Evolutionary conservation across 2,888 invertebrate species (phyloP), one percentile per base, ranked within the genome.

Genomic region (Zaprionus obscuricornis): DNA sequence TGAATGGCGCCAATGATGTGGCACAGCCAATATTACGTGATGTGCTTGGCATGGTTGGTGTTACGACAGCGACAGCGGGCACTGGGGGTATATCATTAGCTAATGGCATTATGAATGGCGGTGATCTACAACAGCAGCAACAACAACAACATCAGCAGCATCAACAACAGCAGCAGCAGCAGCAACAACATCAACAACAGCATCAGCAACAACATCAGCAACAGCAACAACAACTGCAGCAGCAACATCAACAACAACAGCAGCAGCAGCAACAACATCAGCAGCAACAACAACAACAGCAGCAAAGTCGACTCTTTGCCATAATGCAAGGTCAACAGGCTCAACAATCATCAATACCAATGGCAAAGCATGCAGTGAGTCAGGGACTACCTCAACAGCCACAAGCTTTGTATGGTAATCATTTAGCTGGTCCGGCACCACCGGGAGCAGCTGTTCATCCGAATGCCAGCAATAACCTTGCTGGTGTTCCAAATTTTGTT

Each of bases 11-110:
- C 33, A 89, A 89, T 46, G 89, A 89, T 36, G 88, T 90, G 22
- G 87, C 89, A 2, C 90, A 90, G 59, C 90, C 90, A 3, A 89
- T 90, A 34, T 66, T 90, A 4, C 79, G 90, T 2, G 90, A 90
- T 71, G 76, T 90, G 7, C 74, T 90, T 22, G 90, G 89, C 24
- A 89, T 89, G 77, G 89, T 88, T 10, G 87, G 88, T 1, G 76
- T 27, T 37, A 64, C n/a, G 20, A 47, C 81, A n/a, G 49, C 66
- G 0, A 34, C 59, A 0, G 14, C 46, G 0, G 62, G 60, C n/a
- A 17, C 26, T 39, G 68, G 46, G 10, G 64, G 65, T n/a, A 65
- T 70, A 6, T 57, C 70, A 0, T 43, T 81, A 1, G 26, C 58
- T 14, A 78, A 78, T 71, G 70, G 73, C 52, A 65, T 82, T 50